Percentiles rank a stretch among this genome's conserved stretches.
These are phyloP conservation scores for Sitodiplosis mosellana DNA, from an alignment of 1,140 invertebrate species.

Conservation along the genomic window DNA sequence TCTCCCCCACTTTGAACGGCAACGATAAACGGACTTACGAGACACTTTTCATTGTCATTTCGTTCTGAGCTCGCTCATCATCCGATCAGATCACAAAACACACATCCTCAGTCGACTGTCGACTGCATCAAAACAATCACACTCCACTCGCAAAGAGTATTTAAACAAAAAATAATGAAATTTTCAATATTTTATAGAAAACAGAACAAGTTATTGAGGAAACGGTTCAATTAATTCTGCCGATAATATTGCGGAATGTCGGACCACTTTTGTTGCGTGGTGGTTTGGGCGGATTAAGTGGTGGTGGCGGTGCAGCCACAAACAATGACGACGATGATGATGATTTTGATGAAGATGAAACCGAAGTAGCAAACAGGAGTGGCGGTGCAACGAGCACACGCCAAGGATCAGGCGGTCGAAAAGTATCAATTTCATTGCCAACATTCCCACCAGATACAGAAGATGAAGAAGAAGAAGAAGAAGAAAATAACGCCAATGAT, in stretches of 20 bases:
- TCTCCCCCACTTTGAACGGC: too few relatives aligned
- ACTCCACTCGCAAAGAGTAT: too few relatives aligned
- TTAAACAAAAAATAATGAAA: too few relatives aligned
- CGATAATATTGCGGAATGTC: constrained; percentile 42
- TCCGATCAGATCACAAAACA: too few relatives aligned
- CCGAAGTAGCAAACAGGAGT: constrained; percentile 2
- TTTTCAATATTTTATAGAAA: too few relatives aligned
- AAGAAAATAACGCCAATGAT: background rate
- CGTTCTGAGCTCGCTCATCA: too few relatives aligned
- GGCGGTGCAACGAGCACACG: constrained; percentile 4
- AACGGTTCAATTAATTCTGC: constrained; percentile 50
- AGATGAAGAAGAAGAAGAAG: background rate
- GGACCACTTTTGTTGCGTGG: constrained; percentile 41
- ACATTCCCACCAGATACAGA: constrained; percentile 18
- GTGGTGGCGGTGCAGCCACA: constrained; percentile 16
- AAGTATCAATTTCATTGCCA: constrained; percentile 21
- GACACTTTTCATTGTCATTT: too few relatives aligned
- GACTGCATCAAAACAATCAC: too few relatives aligned
- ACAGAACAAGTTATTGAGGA: constrained; percentile 39
- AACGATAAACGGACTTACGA: too few relatives aligned
- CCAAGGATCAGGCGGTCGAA: constrained; percentile 1
- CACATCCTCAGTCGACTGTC: too few relatives aligned
- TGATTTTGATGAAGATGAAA: constrained; percentile 7
- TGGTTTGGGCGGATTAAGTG: constrained; percentile 28
- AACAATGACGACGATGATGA: constrained; percentile 15